Conservation (phyloP, 2,113 vertebrate species). For the Chelonoidis abingdonii region DNA sequence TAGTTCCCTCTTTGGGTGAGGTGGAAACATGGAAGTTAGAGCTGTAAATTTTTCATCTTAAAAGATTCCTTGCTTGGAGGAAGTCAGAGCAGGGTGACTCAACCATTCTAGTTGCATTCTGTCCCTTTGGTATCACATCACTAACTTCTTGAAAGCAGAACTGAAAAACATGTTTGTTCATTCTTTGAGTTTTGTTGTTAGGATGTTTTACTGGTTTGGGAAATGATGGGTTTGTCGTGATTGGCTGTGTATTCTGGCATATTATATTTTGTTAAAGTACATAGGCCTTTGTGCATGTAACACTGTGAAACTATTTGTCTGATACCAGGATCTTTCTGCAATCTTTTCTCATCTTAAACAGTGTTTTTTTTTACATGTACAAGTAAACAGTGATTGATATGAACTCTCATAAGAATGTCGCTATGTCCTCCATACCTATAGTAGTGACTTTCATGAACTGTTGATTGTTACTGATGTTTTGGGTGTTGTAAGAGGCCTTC, state of each 20-base stretch:
- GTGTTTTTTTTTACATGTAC: not conserved
- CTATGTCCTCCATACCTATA: conserved; percentile 34
- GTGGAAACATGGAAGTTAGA: not conserved
- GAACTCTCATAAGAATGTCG: not conserved
- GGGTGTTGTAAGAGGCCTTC: not conserved
- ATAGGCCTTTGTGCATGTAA: not conserved
- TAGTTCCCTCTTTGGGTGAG: not conserved
- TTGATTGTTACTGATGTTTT: not conserved
- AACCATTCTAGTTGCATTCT: not conserved
- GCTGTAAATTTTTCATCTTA: not conserved
- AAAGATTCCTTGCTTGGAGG: not conserved
- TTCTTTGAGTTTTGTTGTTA: not conserved
- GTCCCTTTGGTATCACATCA: not conserved
- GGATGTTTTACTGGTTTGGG: not conserved
- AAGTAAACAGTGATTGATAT: not conserved
- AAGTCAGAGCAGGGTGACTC: not conserved
- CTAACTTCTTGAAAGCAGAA: not conserved
- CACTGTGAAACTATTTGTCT: conserved; percentile 14
- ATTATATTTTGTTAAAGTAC: not conserved
- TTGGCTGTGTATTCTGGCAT: not conserved
- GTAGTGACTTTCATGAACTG: conserved; percentile 28
- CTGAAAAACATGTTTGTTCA: not conserved
- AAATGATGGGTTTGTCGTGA: not conserved
- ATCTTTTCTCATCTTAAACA: not conserved
- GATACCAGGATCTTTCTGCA: not conserved